Evolutionary conservation across 1,140 invertebrate genomes (phyloP).

Genomic region (Drosophila kurseongensis): DNA sequence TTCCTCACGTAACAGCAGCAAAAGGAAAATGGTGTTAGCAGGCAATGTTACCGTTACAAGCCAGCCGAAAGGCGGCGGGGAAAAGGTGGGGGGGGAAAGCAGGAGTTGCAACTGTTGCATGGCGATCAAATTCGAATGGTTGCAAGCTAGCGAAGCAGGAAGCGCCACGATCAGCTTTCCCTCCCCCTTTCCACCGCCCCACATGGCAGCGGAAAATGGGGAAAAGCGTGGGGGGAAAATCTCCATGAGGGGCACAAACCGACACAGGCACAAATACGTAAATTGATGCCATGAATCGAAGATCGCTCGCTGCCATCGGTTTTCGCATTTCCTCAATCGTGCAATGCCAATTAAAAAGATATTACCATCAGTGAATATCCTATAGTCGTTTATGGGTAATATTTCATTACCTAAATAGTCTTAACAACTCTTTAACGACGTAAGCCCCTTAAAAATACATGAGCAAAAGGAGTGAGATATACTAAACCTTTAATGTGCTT

Average conservation of each 20-base stretch:
- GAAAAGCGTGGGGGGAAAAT: slow-evolving; percentile 13
- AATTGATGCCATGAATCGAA: slow-evolving; percentile 45
- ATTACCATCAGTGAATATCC: not conserved
- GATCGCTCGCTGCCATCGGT: slow-evolving; percentile 15
- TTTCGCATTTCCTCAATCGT: slow-evolving; percentile 45
- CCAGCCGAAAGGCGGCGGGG: not conserved
- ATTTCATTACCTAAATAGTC: not conserved
- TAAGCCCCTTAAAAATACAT: not conserved
- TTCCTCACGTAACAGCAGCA: slow-evolving; percentile 74
- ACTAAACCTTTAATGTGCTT: too few species aligned
- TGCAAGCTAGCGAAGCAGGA: slow-evolving; percentile 63
- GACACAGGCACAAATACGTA: slow-evolving; percentile 5
- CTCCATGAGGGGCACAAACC: not conserved
- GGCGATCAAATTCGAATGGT: slow-evolving; percentile 60
- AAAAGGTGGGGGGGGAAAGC: slow-evolving; percentile 2
- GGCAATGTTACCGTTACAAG: slow-evolving; percentile 71
- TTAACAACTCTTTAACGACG: not conserved
- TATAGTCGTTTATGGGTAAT: not conserved
- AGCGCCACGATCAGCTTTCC: slow-evolving; percentile 49
- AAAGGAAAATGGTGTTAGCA: slow-evolving; percentile 83
- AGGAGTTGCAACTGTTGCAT: slow-evolving; percentile 46
- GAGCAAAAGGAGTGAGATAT: too few species aligned
- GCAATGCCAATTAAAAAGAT: slow-evolving; percentile 16
- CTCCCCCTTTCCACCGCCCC: not conserved
- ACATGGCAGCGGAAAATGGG: slow-evolving; percentile 1